Conservation (phyloP, 2,888 invertebrate genomes). For the Leptinotarsa tumamoca region DNA sequence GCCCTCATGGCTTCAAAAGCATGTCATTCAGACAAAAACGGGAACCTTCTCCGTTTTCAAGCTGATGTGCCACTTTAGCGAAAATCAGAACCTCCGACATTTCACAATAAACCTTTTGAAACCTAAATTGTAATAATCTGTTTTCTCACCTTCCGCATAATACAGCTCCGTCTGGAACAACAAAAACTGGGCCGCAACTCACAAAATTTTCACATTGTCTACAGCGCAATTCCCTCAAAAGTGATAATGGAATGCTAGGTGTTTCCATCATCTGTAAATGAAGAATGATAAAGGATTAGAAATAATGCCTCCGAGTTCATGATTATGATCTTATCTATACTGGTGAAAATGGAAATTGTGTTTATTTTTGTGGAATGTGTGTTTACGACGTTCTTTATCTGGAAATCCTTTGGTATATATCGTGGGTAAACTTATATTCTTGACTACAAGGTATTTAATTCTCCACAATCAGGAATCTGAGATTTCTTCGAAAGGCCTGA, state of each 20-base stretch:
- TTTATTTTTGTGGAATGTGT: neutral
- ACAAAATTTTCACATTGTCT: conserved; percentile 58
- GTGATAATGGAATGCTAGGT: conserved; percentile 47
- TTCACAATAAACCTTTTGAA: too few species aligned
- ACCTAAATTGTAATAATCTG: neutral
- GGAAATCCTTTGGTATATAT: too few species aligned
- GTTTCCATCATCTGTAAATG: conserved; percentile 48
- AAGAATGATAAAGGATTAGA: neutral
- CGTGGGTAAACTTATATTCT: too few species aligned
- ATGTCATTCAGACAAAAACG: too few species aligned
- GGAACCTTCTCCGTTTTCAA: too few species aligned
- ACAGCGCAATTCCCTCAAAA: conserved; percentile 56
- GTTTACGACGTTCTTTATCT: too few species aligned
- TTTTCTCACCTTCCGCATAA: conserved; percentile 57
- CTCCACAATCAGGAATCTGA: too few species aligned
- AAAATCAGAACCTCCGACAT: too few species aligned
- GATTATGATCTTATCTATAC: neutral
- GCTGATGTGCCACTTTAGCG: too few species aligned
- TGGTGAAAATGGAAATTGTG: neutral
- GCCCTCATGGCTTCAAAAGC: too few species aligned
- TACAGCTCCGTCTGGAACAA: conserved; percentile 57
- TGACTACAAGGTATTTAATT: too few species aligned
- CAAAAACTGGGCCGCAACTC: conserved; percentile 61
- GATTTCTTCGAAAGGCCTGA: too few species aligned
- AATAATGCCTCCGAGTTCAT: neutral